Evolutionary conservation across 2,797 vertebrate genomes (phyloP).

Genomic region (Sylvia borin): DNA sequence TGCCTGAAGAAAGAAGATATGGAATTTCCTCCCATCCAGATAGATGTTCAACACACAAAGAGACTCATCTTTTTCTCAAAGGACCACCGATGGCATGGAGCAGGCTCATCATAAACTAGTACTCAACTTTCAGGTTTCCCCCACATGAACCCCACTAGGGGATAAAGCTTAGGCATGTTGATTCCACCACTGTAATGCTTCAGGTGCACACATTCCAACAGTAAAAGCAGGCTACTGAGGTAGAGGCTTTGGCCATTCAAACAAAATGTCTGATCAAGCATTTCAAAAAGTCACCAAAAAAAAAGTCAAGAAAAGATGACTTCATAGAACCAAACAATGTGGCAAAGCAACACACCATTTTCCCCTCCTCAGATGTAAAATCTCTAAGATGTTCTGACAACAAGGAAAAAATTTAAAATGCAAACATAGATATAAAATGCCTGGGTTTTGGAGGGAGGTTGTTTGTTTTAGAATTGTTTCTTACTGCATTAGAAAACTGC

Average conservation of each 20-base stretch:
- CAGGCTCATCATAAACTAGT: rapidly evolving
- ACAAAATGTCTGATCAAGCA: neutral
- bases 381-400: neutral
- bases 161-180: neutral
- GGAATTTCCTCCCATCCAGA: neutral
- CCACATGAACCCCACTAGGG: neutral
- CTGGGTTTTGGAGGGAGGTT: rapidly evolving
- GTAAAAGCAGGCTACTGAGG: neutral
- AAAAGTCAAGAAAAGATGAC: neutral
- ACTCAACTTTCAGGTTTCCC: neutral
- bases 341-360: neutral
- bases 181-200: neutral
- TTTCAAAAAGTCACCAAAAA: neutral
- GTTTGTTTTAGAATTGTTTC: neutral
- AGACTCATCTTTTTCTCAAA: neutral
- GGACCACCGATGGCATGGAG: neutral
- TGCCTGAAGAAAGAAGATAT: neutral
- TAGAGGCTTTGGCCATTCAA: neutral
- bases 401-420: neutral
- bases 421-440: neutral
- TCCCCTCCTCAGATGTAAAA: neutral
- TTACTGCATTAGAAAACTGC: neutral
- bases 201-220: neutral
- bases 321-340: neutral
- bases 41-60: neutral